Conservation (phyloP, 2,797 vertebrate species). For the Cuculus canorus region DNA sequence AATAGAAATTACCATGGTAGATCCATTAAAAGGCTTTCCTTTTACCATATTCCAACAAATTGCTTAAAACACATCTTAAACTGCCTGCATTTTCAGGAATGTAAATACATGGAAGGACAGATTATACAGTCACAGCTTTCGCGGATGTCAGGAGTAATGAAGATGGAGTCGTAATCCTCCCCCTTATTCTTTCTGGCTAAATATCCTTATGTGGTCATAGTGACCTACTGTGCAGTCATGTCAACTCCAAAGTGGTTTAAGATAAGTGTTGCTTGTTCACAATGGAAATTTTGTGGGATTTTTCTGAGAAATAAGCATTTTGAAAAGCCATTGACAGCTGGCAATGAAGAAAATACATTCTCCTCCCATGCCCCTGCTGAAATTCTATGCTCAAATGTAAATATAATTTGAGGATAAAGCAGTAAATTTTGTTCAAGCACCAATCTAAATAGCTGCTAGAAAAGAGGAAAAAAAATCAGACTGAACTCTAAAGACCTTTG, state of each 20-base stretch:
- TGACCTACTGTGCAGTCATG: constrained; percentile 16
- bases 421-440: not conserved
- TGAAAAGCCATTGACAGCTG: not conserved
- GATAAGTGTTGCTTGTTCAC: constrained; percentile 44
- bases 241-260: constrained; percentile 24
- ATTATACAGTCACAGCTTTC: not conserved
- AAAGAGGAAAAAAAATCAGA: not conserved
- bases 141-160: not conserved
- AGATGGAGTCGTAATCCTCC: not conserved
- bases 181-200: not conserved
- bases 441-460: constrained; percentile 11
- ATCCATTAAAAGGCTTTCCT: constrained; percentile 13
- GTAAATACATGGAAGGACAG: constrained; percentile 32
- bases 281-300: constrained; percentile 33
- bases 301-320: constrained; percentile 54
- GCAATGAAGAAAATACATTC: not conserved
- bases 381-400: constrained; percentile 56
- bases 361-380: not conserved
- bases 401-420: constrained; percentile 18
- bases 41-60: constrained; percentile 35
- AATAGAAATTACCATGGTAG: constrained; percentile 1
- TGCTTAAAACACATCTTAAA: constrained; percentile 15
- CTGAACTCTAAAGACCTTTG: constrained; percentile 43
- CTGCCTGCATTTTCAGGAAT: constrained; percentile 40
- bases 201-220: constrained; percentile 31